A percentile compares a stretch with the other conserved stretches of the same genome.
Conservation (phyloP, 2,113 vertebrate genomes). For the Cygnus buccinator region DNA sequence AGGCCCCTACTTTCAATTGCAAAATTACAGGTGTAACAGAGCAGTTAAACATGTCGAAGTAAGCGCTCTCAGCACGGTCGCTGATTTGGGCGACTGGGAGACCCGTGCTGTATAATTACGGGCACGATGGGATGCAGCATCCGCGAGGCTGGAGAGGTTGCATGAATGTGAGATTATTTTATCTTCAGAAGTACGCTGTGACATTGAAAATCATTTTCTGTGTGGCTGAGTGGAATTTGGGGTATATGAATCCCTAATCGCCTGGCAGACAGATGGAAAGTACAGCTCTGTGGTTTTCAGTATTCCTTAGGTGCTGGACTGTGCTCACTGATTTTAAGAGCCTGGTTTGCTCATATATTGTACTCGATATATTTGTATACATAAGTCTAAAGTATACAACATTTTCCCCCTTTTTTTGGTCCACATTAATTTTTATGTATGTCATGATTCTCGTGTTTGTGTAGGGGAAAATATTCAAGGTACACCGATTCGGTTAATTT, state of each 20-base stretch:
- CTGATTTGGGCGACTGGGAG: not conserved
- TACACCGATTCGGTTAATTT: fast-evolving
- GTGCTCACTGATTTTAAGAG: not conserved
- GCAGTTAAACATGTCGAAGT: fast-evolving
- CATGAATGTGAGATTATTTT: fast-evolving
- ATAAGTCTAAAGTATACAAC: not conserved
- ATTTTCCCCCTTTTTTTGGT: not conserved
- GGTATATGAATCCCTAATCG: not conserved
- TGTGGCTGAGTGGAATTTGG: not conserved
- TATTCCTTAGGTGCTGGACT: not conserved
- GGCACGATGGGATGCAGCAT: fast-evolving
- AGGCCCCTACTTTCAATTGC: not conserved
- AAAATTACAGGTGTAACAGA: not conserved
- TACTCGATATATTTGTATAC: not conserved
- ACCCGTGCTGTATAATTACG: fast-evolving
- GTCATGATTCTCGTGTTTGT: not conserved
- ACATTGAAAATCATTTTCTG: not conserved
- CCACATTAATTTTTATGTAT: not conserved
- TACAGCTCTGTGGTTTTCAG: not conserved
- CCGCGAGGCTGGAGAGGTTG: not conserved
- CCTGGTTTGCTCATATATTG: not conserved
- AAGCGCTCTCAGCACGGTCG: fast-evolving
- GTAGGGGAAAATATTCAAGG: not conserved
- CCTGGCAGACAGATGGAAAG: not conserved
- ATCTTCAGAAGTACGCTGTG: not conserved